phyloP scores from a whole-genome alignment of 2,113 vertebrate genomes.

The Orthochromis malagaraziensis region DNA sequence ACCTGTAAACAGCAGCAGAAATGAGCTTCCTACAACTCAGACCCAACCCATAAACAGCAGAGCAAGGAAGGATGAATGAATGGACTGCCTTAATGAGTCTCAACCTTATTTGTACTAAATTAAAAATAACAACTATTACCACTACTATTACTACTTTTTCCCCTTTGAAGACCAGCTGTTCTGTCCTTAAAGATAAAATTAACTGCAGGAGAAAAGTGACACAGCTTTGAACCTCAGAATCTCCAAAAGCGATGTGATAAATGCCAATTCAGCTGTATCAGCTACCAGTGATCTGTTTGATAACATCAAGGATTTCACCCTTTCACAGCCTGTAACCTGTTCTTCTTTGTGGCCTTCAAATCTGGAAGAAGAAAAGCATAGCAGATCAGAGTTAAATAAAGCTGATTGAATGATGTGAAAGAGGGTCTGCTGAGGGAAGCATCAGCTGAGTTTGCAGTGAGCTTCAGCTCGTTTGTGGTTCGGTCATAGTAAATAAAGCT shows the following conservation, averaged over 20 bases:
- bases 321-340: neutral
- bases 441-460: neutral
- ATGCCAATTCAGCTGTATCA: accelerated
- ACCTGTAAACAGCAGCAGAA: accelerated
- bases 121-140: neutral
- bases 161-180: neutral
- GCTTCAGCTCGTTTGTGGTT: neutral
- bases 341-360: neutral
- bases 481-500: neutral
- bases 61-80: neutral
- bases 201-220: neutral
- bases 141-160: neutral
- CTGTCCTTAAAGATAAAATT: neutral
- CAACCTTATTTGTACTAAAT: neutral
- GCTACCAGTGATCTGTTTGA: neutral
- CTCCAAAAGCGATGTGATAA: neutral
- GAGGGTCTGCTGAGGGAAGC: neutral
- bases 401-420: neutral
- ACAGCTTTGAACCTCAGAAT: neutral
- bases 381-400: neutral
- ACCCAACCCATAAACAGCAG: neutral
- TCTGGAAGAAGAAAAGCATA: neutral
- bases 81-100: neutral
- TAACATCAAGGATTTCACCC: accelerated
- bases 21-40: neutral